phyloP scores from a whole-genome alignment of 2,888 invertebrate species.

The Rapana venosa region DNA sequence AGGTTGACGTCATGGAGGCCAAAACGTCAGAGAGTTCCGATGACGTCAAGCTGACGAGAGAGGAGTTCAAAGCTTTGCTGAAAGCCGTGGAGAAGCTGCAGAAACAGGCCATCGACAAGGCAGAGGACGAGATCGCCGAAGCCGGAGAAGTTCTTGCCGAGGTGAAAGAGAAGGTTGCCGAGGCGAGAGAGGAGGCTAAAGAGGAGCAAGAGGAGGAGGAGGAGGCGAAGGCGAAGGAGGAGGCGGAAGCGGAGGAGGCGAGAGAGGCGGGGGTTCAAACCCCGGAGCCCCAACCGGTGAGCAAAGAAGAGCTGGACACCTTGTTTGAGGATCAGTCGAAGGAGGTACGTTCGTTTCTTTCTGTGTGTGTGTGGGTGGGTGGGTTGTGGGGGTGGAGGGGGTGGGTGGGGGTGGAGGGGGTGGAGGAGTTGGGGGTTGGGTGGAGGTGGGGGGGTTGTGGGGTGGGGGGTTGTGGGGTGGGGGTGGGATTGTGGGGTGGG shows the following conservation, averaged over 20 bases:
- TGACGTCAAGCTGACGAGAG: constrained; percentile 47
- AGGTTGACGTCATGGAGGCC: constrained; percentile 4
- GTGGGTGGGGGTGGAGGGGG: not conserved
- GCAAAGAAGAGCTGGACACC: constrained; percentile 40
- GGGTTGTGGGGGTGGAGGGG: not conserved
- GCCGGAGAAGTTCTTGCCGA: constrained; percentile 27
- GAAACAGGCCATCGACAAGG: constrained; percentile 49
- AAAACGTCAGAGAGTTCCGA: not conserved
- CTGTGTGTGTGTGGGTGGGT: not conserved
- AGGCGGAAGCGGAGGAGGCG: not conserved
- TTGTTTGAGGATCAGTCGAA: constrained; percentile 37
- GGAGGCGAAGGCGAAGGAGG: not conserved
- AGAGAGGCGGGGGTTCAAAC: not conserved
- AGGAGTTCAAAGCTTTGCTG: constrained; percentile 52
- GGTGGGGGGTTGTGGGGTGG: not conserved
- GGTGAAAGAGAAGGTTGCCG: constrained; percentile 28
- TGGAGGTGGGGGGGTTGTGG: not conserved
- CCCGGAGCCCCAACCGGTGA: not conserved
- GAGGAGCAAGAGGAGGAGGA: not conserved
- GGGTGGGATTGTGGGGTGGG: not conserved
- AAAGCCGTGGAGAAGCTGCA: constrained; percentile 52
- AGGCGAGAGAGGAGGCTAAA: constrained; percentile 9
- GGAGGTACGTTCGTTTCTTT: not conserved
- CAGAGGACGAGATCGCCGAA: constrained; percentile 46
- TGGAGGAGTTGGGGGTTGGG: not conserved